Percentiles rank a stretch among this genome's conserved stretches.
These are phyloP conservation scores for Anadara kagoshimensis DNA, from an alignment of 1,140 invertebrate genomes.

Conservation along the genomic window DNA sequence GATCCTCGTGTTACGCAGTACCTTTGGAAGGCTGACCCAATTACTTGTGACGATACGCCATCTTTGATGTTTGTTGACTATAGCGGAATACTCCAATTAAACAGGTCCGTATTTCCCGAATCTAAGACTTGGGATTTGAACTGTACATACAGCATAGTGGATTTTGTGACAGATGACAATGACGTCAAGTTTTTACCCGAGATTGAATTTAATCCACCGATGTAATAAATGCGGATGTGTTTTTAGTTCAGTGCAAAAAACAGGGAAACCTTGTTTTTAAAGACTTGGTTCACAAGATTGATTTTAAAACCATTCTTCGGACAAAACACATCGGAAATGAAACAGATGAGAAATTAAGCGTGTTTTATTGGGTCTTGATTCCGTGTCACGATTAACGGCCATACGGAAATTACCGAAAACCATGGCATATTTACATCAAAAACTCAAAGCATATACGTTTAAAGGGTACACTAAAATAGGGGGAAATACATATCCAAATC, in stretches of 20 bases:
- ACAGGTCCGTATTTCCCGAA: constrained; percentile 50
- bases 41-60: constrained; percentile 76
- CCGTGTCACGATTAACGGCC: constrained; percentile 88
- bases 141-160: constrained; percentile 48
- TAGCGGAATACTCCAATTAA: constrained; percentile 59
- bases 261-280: constrained; percentile 61
- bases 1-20: constrained; percentile 80
- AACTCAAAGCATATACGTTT: constrained; percentile 60
- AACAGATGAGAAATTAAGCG: constrained; percentile 57
- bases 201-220: constrained; percentile 37
- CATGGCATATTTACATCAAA: constrained; percentile 75
- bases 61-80: constrained; percentile 70
- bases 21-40: constrained; percentile 78
- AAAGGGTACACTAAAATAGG: constrained; percentile 68
- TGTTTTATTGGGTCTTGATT: constrained; percentile 90
- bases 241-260: constrained; percentile 68
- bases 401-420: constrained; percentile 86
- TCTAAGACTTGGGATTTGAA: constrained; percentile 60
- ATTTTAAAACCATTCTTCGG: constrained; percentile 17
- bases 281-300: constrained; percentile 46
- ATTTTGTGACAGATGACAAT: constrained; percentile 33
- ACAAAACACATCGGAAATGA: constrained; percentile 36
- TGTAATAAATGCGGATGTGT: constrained; percentile 72
- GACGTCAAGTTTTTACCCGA: constrained; percentile 68
- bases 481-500: constrained; percentile 36